These are phyloP conservation scores for Blennius ocellaris DNA, from an alignment of 2,113 vertebrate species.

Conservation along the genomic window DNA sequence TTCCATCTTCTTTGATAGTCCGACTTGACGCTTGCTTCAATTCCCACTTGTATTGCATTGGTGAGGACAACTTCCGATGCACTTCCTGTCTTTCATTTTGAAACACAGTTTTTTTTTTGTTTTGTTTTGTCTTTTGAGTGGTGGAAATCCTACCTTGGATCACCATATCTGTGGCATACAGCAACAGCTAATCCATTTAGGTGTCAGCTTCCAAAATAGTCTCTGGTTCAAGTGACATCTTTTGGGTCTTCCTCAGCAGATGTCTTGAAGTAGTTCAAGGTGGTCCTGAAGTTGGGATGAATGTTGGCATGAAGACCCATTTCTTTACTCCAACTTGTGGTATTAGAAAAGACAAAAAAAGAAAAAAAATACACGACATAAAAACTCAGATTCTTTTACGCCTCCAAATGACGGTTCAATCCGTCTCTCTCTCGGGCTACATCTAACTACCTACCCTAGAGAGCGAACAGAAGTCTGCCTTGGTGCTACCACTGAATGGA, in stretches of 20 bases:
- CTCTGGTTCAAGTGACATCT: slow-evolving; percentile 12
- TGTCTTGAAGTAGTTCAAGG: slow-evolving; percentile 48
- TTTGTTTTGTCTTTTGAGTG: slow-evolving; percentile 9
- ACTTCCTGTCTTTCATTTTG: slow-evolving; percentile 55
- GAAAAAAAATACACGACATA: not conserved
- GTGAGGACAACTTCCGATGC: slow-evolving; percentile 33
- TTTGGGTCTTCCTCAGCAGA: slow-evolving; percentile 48
- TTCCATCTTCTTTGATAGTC: slow-evolving; percentile 34
- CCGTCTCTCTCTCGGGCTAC: slow-evolving; percentile 81
- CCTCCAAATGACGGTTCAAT: slow-evolving; percentile 43
- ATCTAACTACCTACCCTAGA: slow-evolving; percentile 88
- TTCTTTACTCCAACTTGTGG: slow-evolving; percentile 35
- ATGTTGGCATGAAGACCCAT: slow-evolving; percentile 27
- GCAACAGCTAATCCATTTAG: slow-evolving; percentile 40
- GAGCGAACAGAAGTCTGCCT: slow-evolving; percentile 86
- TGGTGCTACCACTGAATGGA: slow-evolving; percentile 99
- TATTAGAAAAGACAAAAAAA: slow-evolving; percentile 62
- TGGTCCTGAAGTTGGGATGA: slow-evolving; percentile 21
- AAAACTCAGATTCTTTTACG: slow-evolving; percentile 16
- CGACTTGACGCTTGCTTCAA: slow-evolving; percentile 25
- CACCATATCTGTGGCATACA: slow-evolving; percentile 28
- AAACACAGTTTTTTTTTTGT: slow-evolving; percentile 3
- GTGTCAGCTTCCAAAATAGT: slow-evolving; percentile 27
- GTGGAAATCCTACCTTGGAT: slow-evolving; percentile 22
- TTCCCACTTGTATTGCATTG: slow-evolving; percentile 15